Conservation (phyloP, 2,888 invertebrate genomes). For the Cheilosia urbana region DNA sequence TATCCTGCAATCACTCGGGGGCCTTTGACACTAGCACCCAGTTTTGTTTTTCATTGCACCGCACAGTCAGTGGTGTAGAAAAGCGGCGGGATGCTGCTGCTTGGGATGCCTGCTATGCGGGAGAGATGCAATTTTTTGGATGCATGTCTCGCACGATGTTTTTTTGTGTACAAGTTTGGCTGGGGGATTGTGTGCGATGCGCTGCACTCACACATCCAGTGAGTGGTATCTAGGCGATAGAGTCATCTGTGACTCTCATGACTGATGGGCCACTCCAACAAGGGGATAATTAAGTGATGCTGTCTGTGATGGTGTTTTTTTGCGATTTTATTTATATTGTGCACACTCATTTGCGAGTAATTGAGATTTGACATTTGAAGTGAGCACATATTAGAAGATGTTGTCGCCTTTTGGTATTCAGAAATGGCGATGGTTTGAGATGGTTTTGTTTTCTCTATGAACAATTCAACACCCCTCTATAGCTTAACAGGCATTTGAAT, state of each 20-base stretch:
- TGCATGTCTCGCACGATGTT: slow-evolving; percentile 49
- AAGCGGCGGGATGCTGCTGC: slow-evolving; percentile 30
- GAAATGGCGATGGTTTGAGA: too few relatives aligned
- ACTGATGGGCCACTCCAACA: slow-evolving; percentile 61
- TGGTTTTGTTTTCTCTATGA: too few relatives aligned
- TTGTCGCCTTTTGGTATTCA: not conserved
- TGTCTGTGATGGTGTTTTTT: slow-evolving; percentile 26
- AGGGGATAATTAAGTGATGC: slow-evolving; percentile 70
- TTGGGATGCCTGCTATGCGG: slow-evolving; percentile 25
- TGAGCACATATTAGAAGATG: not conserved
- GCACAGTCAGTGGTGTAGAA: slow-evolving; percentile 8
- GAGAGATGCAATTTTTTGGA: slow-evolving; percentile 62
- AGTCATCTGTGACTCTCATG: slow-evolving; percentile 18
- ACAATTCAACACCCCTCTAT: too few relatives aligned
- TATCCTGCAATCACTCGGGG: slow-evolving; percentile 73
- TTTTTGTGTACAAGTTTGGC: slow-evolving; percentile 41
- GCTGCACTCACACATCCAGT: not conserved
- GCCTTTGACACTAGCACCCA: slow-evolving; percentile 74
- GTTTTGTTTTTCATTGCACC: slow-evolving; percentile 48
- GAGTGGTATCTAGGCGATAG: slow-evolving; percentile 48
- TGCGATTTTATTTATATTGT: slow-evolving; percentile 11
- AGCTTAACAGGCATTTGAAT: too few relatives aligned
- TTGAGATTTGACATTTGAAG: slow-evolving; percentile 18
- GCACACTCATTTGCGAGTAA: slow-evolving; percentile 6
- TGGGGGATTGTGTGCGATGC: slow-evolving; percentile 18